Evolutionary conservation across 1,140 invertebrate genomes (phyloP), one percentile per base, ranked within the genome.

Genomic region (Eumeta japonica): DNA sequence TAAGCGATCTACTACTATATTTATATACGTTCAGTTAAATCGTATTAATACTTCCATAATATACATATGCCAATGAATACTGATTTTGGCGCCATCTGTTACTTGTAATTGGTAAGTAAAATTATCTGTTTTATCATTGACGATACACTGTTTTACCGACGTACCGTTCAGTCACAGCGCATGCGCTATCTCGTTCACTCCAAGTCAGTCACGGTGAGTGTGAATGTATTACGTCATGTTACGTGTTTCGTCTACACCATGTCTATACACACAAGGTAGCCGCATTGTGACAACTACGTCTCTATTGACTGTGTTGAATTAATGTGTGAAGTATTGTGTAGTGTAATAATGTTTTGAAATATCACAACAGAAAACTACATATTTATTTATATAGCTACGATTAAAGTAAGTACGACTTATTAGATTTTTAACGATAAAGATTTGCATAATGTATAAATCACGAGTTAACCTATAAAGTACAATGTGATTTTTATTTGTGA

Each of bases 101-200:
- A 2, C n/a, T n/a, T n/a, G n/a, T n/a, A n/a, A n/a, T n/a, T n/a
- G n/a, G n/a, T n/a, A n/a, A n/a, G n/a, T n/a, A n/a, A n/a, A n/a
- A 15, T 24, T 15, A 5, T 19, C 20, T 41, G 16, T 31, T 9
- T 32, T 46, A 42, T 11, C 20, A 20, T 15, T 7, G 17, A 28
- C 16, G 29, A 18, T 33, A 14, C 17, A 37, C 61, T 60, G 55
- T 48, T 66, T 65, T 58, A 55, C 45, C 66, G 38, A 52, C 52
- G 29, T 19, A 37, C 11, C 29, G 31, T n/a, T n/a, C n/a, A n/a
- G n/a, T n/a, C 18, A 39, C 32, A 43, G 50, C 63, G 61, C 64
- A 68, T 68, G 66, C 66, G 62, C 52, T 53, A 28, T 48, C 12
- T 13, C 11, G 36, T 52, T 58, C 46, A 56, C 60, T 61, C 61